phyloP scores from a whole-genome alignment of 2,113 vertebrate genomes.

The Nerophis lumbriciformis region DNA sequence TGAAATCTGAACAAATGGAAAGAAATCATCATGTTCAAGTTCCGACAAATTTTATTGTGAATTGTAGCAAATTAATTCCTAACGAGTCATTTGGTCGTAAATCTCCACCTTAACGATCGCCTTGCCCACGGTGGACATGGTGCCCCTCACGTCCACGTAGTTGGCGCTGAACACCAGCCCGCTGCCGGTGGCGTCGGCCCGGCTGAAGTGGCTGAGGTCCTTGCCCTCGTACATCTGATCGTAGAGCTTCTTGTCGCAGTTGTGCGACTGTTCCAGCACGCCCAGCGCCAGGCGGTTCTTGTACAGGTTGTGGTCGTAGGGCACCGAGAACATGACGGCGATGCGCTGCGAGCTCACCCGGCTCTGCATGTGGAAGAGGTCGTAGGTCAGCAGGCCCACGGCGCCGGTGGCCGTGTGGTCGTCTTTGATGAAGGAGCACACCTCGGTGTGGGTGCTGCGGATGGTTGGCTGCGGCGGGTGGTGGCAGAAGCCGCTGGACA shows the following conservation, averaged over 20 bases:
- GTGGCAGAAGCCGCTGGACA: constrained; percentile 58
- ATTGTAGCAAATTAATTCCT: neutral
- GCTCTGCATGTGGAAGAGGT: constrained; percentile 62
- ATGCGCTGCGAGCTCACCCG: constrained; percentile 42
- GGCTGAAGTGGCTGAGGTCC: constrained; percentile 42
- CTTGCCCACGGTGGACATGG: constrained; percentile 64
- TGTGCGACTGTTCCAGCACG: constrained; percentile 28
- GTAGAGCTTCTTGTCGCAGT: constrained; percentile 63
- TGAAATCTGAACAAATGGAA: too few species aligned
- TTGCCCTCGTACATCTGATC: constrained; percentile 62
- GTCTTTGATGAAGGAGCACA: constrained; percentile 70
- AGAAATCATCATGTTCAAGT: too few species aligned
- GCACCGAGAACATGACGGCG: constrained; percentile 69
- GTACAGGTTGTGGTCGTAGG: constrained; percentile 60
- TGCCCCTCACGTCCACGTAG: constrained; percentile 53
- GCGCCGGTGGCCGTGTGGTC: constrained; percentile 59
- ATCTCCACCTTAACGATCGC: constrained; percentile 69
- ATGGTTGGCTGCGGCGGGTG: constrained; percentile 67
- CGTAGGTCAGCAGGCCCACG: constrained; percentile 67
- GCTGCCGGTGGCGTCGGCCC: constrained; percentile 30
- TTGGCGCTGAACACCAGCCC: constrained; percentile 31
- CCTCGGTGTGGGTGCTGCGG: constrained; percentile 39
- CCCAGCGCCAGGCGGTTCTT: constrained; percentile 63
- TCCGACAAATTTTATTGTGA: too few species aligned
- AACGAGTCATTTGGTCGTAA: constrained; percentile 57